A percentile compares a stretch with the other conserved stretches of the same genome.
These are phyloP conservation scores for Apamea epomidion DNA, from an alignment of 2,888 invertebrate genomes.

Conservation along the genomic window DNA sequence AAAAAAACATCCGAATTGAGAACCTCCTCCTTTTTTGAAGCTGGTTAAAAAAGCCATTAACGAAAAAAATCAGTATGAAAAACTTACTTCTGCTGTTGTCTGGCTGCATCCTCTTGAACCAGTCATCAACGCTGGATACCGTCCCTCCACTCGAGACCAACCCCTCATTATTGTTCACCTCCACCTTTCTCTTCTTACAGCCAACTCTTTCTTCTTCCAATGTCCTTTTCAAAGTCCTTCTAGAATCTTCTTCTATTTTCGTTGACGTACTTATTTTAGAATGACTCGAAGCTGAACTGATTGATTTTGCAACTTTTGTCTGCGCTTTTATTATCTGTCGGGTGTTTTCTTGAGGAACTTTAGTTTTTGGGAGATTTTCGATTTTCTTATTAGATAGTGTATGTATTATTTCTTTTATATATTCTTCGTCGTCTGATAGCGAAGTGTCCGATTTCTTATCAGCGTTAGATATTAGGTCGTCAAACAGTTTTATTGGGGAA, in stretches of 20 bases:
- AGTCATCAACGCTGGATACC: constrained; percentile 75
- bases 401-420: constrained; percentile 48
- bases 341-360: background rate
- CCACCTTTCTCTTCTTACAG: constrained; percentile 65
- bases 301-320: constrained; percentile 14
- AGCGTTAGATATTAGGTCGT: constrained; percentile 59
- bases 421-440: constrained; percentile 63
- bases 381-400: constrained; percentile 46
- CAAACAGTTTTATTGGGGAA: constrained; percentile 77
- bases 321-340: background rate
- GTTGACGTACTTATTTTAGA: constrained; percentile 62
- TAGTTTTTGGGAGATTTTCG: background rate
- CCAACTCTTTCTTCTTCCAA: constrained; percentile 46
- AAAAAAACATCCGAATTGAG: too few relatives aligned
- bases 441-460: constrained; percentile 47
- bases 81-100: constrained; percentile 67
- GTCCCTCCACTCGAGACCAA: constrained; percentile 67
- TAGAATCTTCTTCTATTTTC: constrained; percentile 47
- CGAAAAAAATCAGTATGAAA: background rate
- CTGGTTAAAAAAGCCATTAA: background rate
- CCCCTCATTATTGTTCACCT: constrained; percentile 49
- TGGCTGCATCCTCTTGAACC: constrained; percentile 74
- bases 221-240: constrained; percentile 61
- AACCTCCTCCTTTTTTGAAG: too few relatives aligned
- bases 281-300: constrained; percentile 40